These are phyloP conservation scores for Folsomia manolachei DNA, from an alignment of 2,888 invertebrate species.

Conservation along the genomic window DNA sequence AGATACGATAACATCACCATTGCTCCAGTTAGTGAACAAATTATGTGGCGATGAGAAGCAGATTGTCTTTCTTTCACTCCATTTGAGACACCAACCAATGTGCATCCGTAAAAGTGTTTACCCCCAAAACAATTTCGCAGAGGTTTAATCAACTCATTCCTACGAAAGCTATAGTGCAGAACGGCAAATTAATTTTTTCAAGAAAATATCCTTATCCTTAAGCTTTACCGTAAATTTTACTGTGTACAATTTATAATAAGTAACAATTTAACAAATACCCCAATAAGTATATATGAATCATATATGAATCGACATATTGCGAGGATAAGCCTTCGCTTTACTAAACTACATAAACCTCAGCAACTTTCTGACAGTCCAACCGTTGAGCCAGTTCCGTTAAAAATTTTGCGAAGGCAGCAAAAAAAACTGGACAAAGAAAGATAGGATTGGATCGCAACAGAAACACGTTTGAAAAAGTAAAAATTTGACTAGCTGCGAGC, in stretches of 20 bases:
- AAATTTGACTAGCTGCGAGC: neutral
- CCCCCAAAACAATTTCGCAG: neutral
- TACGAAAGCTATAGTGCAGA: no score
- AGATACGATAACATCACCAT: neutral
- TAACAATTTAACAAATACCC: no score
- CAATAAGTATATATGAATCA: no score
- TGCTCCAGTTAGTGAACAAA: neutral
- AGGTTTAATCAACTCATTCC: neutral
- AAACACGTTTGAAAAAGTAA: constrained; percentile 1
- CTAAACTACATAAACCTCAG: no score
- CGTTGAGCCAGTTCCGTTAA: neutral
- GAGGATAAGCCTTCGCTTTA: no score
- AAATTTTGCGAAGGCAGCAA: constrained; percentile 3
- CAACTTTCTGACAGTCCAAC: neutral
- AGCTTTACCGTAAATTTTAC: no score
- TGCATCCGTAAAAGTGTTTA: neutral
- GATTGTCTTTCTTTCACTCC: neutral
- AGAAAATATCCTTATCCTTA: no score
- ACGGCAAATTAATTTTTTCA: no score
- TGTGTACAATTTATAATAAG: no score
- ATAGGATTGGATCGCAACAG: constrained; percentile 13
- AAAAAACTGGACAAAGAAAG: constrained; percentile 15
- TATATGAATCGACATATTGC: no score
- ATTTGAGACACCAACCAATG: neutral
- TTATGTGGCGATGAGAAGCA: neutral